A percentile compares a stretch with the other conserved stretches of the same genome.
phyloP scores from a whole-genome alignment of 2,113 vertebrate genomes.

The Thymallus thymallus region DNA sequence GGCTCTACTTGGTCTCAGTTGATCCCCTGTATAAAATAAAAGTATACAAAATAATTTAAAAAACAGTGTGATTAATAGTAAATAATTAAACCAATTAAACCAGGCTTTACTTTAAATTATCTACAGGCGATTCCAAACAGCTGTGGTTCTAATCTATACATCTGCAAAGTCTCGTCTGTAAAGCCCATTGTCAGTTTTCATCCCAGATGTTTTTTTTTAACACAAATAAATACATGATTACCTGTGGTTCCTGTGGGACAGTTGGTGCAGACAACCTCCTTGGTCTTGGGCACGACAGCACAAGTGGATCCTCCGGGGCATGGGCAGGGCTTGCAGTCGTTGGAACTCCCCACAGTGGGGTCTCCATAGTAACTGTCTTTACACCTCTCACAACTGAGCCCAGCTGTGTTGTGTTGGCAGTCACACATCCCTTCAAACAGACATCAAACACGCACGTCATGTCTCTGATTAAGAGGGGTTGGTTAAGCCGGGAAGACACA shows the following conservation, averaged over 20 bases:
- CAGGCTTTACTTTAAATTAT: too few relatives aligned
- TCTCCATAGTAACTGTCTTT: constrained; percentile 90
- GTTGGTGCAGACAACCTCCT: constrained; percentile 94
- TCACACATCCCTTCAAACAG: constrained; percentile 74
- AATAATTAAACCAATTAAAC: too few relatives aligned
- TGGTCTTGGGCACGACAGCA: constrained; percentile 83
- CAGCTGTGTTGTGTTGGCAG: constrained; percentile 84
- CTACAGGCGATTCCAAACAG: too few relatives aligned
- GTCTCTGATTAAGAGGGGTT: neutral
- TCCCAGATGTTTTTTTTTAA: neutral
- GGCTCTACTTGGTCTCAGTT: too few relatives aligned
- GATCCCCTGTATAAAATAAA: too few relatives aligned
- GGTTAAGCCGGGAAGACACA: too few relatives aligned
- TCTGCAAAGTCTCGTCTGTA: neutral
- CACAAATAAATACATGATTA: constrained; percentile 34
- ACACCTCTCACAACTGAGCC: constrained; percentile 90
- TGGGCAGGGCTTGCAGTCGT: constrained; percentile 85
- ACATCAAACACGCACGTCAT: neutral
- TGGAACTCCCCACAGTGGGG: constrained; percentile 73
- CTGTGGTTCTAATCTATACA: neutral
- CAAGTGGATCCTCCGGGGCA: constrained; percentile 87
- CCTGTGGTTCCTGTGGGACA: constrained; percentile 91
- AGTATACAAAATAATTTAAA: too few relatives aligned
- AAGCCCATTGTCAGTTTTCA: neutral
- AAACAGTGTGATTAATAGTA: too few relatives aligned